Evolutionary conservation across 1,140 invertebrate genomes (phyloP).

Genomic region (Leptinotarsa undecemlineata): DNA sequence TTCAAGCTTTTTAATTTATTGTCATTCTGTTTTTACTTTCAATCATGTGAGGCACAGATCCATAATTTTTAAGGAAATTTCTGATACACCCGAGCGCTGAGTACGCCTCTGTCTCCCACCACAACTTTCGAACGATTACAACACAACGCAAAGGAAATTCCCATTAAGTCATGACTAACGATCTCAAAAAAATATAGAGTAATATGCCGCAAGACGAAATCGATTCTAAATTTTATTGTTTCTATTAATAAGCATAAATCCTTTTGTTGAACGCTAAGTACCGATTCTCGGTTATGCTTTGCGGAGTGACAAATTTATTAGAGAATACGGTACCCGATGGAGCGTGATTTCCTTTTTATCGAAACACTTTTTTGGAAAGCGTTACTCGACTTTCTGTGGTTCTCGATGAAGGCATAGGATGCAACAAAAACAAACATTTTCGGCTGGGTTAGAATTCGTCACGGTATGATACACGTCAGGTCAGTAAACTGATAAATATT

Average conservation of each 20-base stretch:
- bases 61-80: too few relatives aligned
- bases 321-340: slow-evolving; percentile 17
- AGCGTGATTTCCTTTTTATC: slow-evolving; percentile 29
- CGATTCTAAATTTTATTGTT: slow-evolving; percentile 19
- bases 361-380: slow-evolving; percentile 15
- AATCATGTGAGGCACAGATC: too few relatives aligned
- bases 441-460: background rate
- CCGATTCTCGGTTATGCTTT: slow-evolving; percentile 25
- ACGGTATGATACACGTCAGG: background rate
- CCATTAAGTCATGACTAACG: background rate
- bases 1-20: too few relatives aligned
- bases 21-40: too few relatives aligned
- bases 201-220: slow-evolving; percentile 28
- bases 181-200: slow-evolving; percentile 27
- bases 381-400: slow-evolving; percentile 2
- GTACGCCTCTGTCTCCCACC: background rate
- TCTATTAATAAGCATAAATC: slow-evolving; percentile 31
- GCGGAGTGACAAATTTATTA: slow-evolving; percentile 32
- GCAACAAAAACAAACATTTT: background rate
- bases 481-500: slow-evolving; percentile 10
- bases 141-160: background rate
- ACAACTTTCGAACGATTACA: slow-evolving; percentile 7
- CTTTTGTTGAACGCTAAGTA: slow-evolving; percentile 23
- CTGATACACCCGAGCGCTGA: background rate
- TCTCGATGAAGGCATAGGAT: background rate